These are phyloP conservation scores for Pentalonia nigronervosa DNA, from an alignment of 1,140 invertebrate species.

Conservation along the genomic window DNA sequence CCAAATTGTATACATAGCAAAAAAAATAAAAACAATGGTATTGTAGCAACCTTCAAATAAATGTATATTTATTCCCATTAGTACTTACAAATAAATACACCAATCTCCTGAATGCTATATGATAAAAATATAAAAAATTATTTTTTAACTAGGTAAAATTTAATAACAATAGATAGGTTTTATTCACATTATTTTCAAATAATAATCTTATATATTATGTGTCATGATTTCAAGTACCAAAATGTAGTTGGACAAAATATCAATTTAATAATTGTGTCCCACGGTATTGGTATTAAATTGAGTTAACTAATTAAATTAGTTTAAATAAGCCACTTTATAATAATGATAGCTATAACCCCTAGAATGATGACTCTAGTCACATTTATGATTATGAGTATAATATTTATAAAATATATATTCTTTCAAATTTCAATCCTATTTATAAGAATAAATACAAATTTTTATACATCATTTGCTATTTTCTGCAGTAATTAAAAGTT, in stretches of 20 bases:
- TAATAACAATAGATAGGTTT: not conserved
- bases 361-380: not conserved
- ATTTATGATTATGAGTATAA: not conserved
- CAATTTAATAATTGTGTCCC: not conserved
- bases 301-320: conserved; percentile 1
- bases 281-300: not conserved
- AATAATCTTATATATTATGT: not conserved
- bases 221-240: not conserved
- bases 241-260: not conserved
- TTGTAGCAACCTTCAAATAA: not conserved
- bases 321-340: not conserved
- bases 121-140: conserved; percentile 31
- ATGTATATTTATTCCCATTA: not conserved
- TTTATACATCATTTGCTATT: no score
- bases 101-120: conserved; percentile 16
- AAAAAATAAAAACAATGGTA: not conserved
- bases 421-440: not conserved
- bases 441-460: no score
- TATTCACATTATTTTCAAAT: not conserved
- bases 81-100: conserved; percentile 23
- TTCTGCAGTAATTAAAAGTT: no score
- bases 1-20: not conserved
- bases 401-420: not conserved
- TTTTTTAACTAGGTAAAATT: not conserved
- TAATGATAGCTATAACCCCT: not conserved